Evolutionary conservation across 2,888 invertebrate species (phyloP), one percentile per base, ranked within the genome.

Genomic region (Chrysomela aeneicollis): DNA sequence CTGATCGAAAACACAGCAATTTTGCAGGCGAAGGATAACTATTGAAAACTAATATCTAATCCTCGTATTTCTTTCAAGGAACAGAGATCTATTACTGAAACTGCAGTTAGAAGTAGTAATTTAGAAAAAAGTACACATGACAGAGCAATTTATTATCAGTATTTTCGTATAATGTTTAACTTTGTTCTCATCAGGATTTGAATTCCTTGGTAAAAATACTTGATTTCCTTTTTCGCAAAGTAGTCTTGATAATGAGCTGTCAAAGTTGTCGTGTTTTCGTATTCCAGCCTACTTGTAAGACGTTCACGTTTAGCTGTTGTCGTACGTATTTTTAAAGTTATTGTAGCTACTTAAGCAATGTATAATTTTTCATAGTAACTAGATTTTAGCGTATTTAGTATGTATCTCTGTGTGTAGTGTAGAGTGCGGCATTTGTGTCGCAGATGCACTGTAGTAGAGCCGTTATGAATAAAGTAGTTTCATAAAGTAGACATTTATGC

Each of bases 391-490:
- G 77, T 80, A 79, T 78, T 82, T 82, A 82, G 82, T 76, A 78
- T 81, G 82, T 82, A 82, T 81, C 77, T 82, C 75, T 80, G 82
- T 82, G 82, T 82, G 82, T 82, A 82, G 82, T 80, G 81, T 82
- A 82, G 82, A 75, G 77, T 77, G 80, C 74, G 74, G 67, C 65
- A 74, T 63, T 66, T 69, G 78, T 77, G 79, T 77, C 80, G 79
- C 79, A 76, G 73, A 79, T 84, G 84, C 84, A 84, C 84, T 85
- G 84, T 84, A 83, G 81, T 81, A 82, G 82, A 83, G 83, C 82
- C 81, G 82, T 84, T 84, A 81, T 80, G 80, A 84, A 85, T 85
- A 85, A 85, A 85, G 84, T 85, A 85, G 85, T 84, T 84, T 83
- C 82, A 83, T 83, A 83, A 82, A 83, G 84, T 84, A 84, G 84